Conservation (phyloP, 1,140 invertebrate genomes). For the Lethrus apterus region DNA sequence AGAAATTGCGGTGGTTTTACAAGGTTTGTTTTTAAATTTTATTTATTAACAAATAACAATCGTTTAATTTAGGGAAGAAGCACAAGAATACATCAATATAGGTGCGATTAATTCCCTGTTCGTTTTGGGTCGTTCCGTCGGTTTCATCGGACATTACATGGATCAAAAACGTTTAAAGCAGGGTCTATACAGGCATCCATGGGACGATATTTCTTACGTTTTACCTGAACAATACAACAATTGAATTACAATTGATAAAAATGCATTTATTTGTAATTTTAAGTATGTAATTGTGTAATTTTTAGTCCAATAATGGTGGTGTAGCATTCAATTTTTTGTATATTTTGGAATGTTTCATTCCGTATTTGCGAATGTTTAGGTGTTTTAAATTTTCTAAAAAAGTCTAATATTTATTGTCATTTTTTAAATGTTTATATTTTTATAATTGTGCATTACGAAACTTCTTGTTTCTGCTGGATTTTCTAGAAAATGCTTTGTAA, state of each 20-base stretch:
- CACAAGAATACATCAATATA: slow-evolving; percentile 95
- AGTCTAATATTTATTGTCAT: neutral
- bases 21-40: slow-evolving; percentile 46
- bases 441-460: too few species aligned
- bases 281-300: neutral
- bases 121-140: slow-evolving; percentile 95
- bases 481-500: too few species aligned
- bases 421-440: neutral
- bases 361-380: neutral
- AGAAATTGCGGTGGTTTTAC: slow-evolving; percentile 90
- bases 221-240: slow-evolving; percentile 63
- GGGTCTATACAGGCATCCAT: slow-evolving; percentile 97
- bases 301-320: too few species aligned
- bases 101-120: slow-evolving; percentile 98
- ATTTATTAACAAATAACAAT: neutral
- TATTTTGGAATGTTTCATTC: neutral
- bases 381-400: neutral
- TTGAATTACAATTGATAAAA: slow-evolving; percentile 16
- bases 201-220: slow-evolving; percentile 99
- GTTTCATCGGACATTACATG: slow-evolving; percentile 98
- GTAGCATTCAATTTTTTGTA: too few species aligned
- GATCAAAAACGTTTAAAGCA: slow-evolving; percentile 99
- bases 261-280: neutral
- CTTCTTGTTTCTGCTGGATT: too few species aligned
- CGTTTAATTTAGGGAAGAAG: slow-evolving; percentile 73